Percentiles rank a stretch among this genome's conserved stretches.
phyloP scores from a whole-genome alignment of 2,888 invertebrate genomes.

The Strigamia transsilvanica region DNA sequence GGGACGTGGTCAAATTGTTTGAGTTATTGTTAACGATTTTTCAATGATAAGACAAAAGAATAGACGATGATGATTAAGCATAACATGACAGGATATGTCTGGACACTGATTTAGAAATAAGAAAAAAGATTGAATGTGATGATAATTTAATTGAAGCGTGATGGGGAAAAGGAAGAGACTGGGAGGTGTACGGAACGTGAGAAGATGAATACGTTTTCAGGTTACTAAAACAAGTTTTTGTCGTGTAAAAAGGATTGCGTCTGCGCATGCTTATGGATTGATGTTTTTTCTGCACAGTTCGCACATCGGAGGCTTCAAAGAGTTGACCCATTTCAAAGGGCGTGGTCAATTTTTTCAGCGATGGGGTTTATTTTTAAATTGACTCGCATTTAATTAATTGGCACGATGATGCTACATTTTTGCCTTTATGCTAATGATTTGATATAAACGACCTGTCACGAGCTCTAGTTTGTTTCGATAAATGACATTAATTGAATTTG shows the following conservation, averaged over 20 bases:
- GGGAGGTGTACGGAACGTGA: neutral
- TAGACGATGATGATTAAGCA: conserved; percentile 21
- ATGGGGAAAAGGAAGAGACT: conserved; percentile 30
- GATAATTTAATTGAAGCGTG: conserved; percentile 39
- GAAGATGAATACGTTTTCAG: conserved; percentile 24
- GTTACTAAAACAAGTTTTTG: neutral
- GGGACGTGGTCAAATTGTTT: conserved; percentile 5
- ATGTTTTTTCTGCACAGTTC: conserved; percentile 4
- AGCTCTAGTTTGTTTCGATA: neutral
- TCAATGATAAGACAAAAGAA: neutral
- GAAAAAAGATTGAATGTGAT: conserved; percentile 10
- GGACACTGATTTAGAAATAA: neutral
- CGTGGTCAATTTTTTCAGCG: conserved; percentile 18
- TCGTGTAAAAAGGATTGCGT: neutral
- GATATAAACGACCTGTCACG: conserved; percentile 39
- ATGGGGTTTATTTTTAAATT: conserved; percentile 6
- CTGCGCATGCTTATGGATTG: neutral
- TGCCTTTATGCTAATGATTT: conserved; percentile 20
- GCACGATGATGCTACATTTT: conserved; percentile 42
- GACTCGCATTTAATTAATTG: conserved; percentile 19
- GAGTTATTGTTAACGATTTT: neutral
- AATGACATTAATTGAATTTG: conserved; percentile 22
- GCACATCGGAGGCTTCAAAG: conserved; percentile 27
- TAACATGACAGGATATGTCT: conserved; percentile 4
- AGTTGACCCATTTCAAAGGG: conserved; percentile 11